Evolutionary conservation across 2,113 vertebrate species (phyloP), one percentile per base, ranked within the genome.

Genomic region (Stomatorhinus ivindoensis): DNA sequence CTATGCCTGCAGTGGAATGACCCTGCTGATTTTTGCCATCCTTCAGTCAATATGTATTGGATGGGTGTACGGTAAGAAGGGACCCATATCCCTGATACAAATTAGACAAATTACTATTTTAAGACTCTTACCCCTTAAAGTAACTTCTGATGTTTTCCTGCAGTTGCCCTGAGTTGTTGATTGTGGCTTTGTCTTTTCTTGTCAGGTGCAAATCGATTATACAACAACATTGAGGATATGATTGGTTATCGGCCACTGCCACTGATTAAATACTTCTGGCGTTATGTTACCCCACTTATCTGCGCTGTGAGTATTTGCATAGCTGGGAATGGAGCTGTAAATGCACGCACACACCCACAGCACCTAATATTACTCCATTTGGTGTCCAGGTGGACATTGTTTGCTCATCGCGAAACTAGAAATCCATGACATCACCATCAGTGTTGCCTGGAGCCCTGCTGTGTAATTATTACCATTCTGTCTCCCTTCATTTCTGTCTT

Each of bases 191-290:
- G 73, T 58, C 91, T 73, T 91, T 91, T 69, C 61, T 2, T 92
- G 19, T 89, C 89, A 96, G 98, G 98, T 92, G 97, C 96, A 0
- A 93, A 98, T 51, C 97, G 96, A 89, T 97, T 98, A 94, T 98
- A 98, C 80, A 96, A 97, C 91, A 99, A 97, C 92, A 76, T 99
- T 0, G 97, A 97, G 90, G 97, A 98, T 93, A 99, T 99, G 98
- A 98, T 99, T 90, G 98, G 98, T 31, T 98, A 97, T 93, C 96
- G 93, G 46, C 98, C 98, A 0, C 93, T 95, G 89, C 93, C 96
- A 0, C 15, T 98, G 91, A 95, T 99, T 89, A 99, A 99, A 93
- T 95, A 97, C 83, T 98, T 97, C 92, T 97, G 98, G 96, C 95
- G 97, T 91, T 96, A 97, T 90, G 69, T 98, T 90, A 99, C 98